Percentiles rank a stretch among this genome's conserved stretches.
phyloP scores from a whole-genome alignment of 2,797 vertebrate genomes.

The Sebastes matsubarae region DNA sequence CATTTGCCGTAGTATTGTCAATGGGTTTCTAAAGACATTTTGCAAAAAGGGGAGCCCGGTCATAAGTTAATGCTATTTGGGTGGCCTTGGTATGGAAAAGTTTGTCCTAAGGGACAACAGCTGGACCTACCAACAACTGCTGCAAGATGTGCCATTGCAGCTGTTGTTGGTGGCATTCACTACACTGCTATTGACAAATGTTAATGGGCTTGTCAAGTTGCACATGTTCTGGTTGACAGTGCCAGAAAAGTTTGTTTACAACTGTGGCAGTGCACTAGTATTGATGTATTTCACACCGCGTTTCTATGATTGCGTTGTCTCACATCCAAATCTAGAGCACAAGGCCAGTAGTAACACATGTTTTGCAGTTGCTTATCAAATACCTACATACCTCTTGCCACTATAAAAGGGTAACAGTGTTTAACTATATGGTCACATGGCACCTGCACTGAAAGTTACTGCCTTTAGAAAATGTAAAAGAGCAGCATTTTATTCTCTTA shows the following conservation, averaged over 20 bases:
- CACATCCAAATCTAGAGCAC: neutral
- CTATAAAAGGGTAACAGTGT: neutral
- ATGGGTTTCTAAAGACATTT: too few relatives aligned
- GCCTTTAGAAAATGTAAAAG: neutral
- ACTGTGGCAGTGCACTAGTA: neutral
- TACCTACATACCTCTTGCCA: neutral
- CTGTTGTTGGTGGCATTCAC: neutral
- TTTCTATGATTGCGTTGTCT: neutral
- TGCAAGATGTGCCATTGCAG: neutral
- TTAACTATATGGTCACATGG: neutral
- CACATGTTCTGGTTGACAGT: neutral
- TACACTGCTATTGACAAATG: neutral
- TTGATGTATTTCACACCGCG: neutral
- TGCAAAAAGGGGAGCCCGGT: too few relatives aligned
- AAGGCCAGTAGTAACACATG: neutral
- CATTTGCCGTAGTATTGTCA: too few relatives aligned
- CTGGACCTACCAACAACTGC: neutral
- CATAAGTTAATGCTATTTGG: too few relatives aligned
- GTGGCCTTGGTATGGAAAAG: too few relatives aligned
- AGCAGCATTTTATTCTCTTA: neutral
- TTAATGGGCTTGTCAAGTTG: neutral
- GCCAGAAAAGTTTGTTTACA: neutral
- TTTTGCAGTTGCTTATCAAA: neutral
- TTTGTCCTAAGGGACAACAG: too few relatives aligned
- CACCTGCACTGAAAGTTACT: neutral